A percentile compares a stretch with the other conserved stretches of the same genome.
These are phyloP conservation scores for Chiroxiphia lanceolata DNA, from an alignment of 2,797 vertebrate species.

Conservation along the genomic window DNA sequence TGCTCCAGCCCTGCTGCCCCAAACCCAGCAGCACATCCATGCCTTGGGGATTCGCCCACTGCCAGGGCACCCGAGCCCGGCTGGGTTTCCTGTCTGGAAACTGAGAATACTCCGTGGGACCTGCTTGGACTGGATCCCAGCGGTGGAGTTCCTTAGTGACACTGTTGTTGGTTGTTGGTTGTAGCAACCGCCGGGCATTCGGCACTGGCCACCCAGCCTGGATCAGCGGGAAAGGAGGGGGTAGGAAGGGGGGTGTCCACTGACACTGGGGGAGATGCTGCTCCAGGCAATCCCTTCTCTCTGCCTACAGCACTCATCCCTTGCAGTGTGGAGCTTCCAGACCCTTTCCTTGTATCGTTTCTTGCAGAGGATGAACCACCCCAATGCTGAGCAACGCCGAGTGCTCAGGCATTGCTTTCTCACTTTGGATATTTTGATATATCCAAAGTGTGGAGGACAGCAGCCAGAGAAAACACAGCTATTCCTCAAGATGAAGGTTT, in stretches of 20 bases:
- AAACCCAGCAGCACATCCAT: not conserved
- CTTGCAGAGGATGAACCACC: not conserved
- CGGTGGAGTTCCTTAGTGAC: not conserved
- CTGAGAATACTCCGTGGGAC: not conserved
- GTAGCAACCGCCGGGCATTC: fast-evolving
- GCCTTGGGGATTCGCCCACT: fast-evolving
- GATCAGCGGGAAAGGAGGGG: not conserved
- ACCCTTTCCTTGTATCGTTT: not conserved
- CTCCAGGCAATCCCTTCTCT: not conserved
- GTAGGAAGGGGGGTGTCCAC: not conserved
- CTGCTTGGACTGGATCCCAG: not conserved
- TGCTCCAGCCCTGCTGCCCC: not conserved
- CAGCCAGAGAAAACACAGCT: not conserved
- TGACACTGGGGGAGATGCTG: fast-evolving
- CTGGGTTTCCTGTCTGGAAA: not conserved
- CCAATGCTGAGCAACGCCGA: not conserved
- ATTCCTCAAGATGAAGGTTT: not conserved
- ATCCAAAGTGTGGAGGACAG: not conserved
- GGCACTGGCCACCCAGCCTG: not conserved
- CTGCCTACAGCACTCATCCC: not conserved
- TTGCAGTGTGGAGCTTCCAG: fast-evolving
- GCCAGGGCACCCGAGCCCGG: fast-evolving
- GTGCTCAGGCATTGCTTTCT: not conserved
- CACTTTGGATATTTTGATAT: not conserved
- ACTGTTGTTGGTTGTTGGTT: not conserved